Base-by-base conservation (phyloP, 2,888 invertebrate genomes). In the Cacoxenus indagator region DNA sequence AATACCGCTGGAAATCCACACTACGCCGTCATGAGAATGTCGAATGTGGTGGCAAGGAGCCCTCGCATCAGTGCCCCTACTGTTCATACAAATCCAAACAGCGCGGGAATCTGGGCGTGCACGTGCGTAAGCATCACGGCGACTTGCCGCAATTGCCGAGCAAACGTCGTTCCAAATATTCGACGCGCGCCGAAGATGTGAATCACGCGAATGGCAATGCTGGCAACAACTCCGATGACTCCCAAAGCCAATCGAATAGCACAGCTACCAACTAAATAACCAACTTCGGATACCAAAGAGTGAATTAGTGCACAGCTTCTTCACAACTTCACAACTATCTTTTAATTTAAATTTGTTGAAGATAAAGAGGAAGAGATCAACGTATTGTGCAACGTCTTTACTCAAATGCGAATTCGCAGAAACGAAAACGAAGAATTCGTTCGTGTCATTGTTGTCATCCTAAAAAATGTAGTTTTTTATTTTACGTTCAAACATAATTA, bases 1-100 rank as follows among this genome's bases (percentile, higher is more conserved):
- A 92, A 74, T 95, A 95, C 88, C 91, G 95, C 80, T 95, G 95
- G 94, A 95, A 94, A 88, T 94, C 94, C 69, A 95, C 95, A 64
- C 91, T 94, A 90, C 91, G 93, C 31, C 91, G 94, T 11, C 95
- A 95, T 89, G 94, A 93, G 88, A 93, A 92, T 89, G 93, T 94
- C 68, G 94, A 94, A 87, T 94, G 94, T 87, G 93, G 94, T 43
- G 94, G 94, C 73, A 95, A 94, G 86, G 92, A 94, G 73, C 94
- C 94, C 0, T 90, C 92, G 66, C 94, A 94, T 87, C 92, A 93
- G 81, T 95, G 95, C 81, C 93, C 93, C 29, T 91, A 93, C 85
- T 95, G 94, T 88, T 90, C 92, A 6, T 93, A 93, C 89, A 90
- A 91, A 79, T 94, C 94, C 72, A 93, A 94, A 84, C 94, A 94